phyloP scores from a whole-genome alignment of 2,888 invertebrate genomes.

The Drosophila birchii region DNA sequence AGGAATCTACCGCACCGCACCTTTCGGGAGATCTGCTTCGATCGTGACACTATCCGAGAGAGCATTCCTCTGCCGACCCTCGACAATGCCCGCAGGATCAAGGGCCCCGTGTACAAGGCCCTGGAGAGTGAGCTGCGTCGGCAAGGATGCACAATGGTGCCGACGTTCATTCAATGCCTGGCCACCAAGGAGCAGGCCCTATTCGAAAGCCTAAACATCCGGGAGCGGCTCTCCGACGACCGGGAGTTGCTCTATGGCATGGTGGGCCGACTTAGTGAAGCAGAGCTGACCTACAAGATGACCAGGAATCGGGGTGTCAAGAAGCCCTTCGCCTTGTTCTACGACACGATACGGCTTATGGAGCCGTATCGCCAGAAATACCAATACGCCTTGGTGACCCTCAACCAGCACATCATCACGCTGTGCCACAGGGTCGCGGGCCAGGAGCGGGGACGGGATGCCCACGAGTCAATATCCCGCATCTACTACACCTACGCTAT shows the following conservation, averaged over 20 bases:
- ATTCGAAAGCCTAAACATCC: conserved; percentile 61
- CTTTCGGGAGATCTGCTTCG: conserved; percentile 68
- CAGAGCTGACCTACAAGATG: conserved; percentile 67
- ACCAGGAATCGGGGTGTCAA: conserved; percentile 54
- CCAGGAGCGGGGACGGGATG: conserved; percentile 44
- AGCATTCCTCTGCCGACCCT: conserved; percentile 54
- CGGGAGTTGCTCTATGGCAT: conserved; percentile 63
- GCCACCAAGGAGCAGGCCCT: conserved; percentile 69
- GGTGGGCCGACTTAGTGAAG: conserved; percentile 71
- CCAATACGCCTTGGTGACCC: conserved; percentile 66
- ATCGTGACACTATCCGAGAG: conserved; percentile 49
- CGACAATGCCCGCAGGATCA: conserved; percentile 65
- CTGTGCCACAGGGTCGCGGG: conserved; percentile 57
- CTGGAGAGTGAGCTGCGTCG: conserved; percentile 75
- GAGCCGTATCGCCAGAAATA: conserved; percentile 65
- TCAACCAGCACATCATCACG: conserved; percentile 70
- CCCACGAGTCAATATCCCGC: conserved; percentile 69
- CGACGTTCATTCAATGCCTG: conserved; percentile 69
- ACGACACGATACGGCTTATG: conserved; percentile 67
- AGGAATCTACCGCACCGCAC: conserved; percentile 62
- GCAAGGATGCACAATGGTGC: conserved; percentile 71
- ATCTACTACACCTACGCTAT: conserved; percentile 71
- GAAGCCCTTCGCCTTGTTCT: conserved; percentile 63
- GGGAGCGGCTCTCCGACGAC: conserved; percentile 62
- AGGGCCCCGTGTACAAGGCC: conserved; percentile 68